Evolutionary conservation across 2,888 invertebrate genomes (phyloP).

Genomic region (Ligdia adustata): DNA sequence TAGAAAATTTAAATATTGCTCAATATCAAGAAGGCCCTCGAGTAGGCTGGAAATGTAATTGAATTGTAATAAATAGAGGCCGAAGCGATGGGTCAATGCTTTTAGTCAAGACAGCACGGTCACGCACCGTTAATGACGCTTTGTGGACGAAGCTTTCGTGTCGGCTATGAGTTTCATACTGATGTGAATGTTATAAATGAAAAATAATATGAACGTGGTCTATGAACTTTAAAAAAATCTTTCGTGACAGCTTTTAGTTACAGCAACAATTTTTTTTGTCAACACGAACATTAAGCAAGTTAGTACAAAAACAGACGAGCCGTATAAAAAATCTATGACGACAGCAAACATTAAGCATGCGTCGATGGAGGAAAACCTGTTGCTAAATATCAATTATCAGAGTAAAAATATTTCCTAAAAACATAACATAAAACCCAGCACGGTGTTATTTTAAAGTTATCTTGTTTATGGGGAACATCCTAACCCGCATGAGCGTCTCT

Average conservation of each 20-base stretch:
- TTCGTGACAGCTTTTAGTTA: constrained; percentile 5
- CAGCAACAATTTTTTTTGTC: not conserved
- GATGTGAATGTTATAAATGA: constrained; percentile 9
- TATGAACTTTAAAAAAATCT: constrained; percentile 16
- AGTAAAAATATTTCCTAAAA: constrained; percentile 24
- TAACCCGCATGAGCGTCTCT: constrained; percentile 52
- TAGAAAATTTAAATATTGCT: constrained; percentile 27
- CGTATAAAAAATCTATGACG: constrained; percentile 8
- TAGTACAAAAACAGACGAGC: constrained; percentile 7
- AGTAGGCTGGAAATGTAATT: constrained; percentile 32
- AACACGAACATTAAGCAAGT: not conserved
- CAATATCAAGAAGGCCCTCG: constrained; percentile 16
- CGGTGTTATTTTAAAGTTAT: constrained; percentile 28
- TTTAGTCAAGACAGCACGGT: constrained; percentile 48
- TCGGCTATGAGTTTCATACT: constrained; percentile 30
- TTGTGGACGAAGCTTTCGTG: constrained; percentile 44
- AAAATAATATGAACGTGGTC: constrained; percentile 20
- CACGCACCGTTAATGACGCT: constrained; percentile 55
- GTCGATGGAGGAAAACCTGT: constrained; percentile 22
- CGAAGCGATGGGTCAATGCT: constrained; percentile 48
- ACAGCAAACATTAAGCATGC: constrained; percentile 12
- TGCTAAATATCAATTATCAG: constrained; percentile 21
- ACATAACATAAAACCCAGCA: constrained; percentile 35
- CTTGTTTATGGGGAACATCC: constrained; percentile 48
- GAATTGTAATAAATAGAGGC: constrained; percentile 37